phyloP scores from a whole-genome alignment of 2,888 invertebrate genomes.

The Amaurobius ferox region DNA sequence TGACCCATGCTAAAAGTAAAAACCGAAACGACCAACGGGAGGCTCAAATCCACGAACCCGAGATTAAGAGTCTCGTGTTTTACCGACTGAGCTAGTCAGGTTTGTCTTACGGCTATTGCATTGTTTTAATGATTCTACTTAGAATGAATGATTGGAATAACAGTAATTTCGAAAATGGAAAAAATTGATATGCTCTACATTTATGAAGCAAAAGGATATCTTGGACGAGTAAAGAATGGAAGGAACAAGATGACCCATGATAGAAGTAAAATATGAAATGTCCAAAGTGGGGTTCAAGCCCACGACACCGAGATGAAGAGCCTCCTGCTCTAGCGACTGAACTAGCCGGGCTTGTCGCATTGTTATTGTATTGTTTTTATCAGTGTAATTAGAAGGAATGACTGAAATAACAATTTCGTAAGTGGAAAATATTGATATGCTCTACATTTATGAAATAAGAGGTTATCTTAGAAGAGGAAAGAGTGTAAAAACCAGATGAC shows the following conservation, averaged over 20 bases:
- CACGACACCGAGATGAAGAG: conserved; percentile 6
- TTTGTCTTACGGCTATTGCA: no score
- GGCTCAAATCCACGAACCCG: conserved; percentile 19
- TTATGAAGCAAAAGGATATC: no score
- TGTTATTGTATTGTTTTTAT: no score
- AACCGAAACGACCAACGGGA: conserved; percentile 1
- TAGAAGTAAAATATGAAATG: no score
- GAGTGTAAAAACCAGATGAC: not conserved
- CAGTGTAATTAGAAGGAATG: not conserved
- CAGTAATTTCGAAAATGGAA: no score
- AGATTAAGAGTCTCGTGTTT: conserved; percentile 21
- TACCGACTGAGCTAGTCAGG: conserved; percentile 24
- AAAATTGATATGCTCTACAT: no score
- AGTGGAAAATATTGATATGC: no score
- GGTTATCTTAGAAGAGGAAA: not conserved
- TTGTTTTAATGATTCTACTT: no score
- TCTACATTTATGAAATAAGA: no score
- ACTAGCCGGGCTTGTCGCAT: not conserved
- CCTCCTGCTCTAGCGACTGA: conserved; percentile 6
- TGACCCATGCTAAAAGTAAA: not conserved
- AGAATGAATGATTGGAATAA: no score
- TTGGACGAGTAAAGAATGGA: no score
- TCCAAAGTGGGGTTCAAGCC: not conserved
- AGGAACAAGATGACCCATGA: no score
- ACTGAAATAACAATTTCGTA: not conserved